Percentiles rank a stretch among this genome's conserved stretches.
These are phyloP conservation scores for Sciurus vulgaris DNA, from an alignment of 2,797 vertebrate genomes.

Conservation along the genomic window DNA sequence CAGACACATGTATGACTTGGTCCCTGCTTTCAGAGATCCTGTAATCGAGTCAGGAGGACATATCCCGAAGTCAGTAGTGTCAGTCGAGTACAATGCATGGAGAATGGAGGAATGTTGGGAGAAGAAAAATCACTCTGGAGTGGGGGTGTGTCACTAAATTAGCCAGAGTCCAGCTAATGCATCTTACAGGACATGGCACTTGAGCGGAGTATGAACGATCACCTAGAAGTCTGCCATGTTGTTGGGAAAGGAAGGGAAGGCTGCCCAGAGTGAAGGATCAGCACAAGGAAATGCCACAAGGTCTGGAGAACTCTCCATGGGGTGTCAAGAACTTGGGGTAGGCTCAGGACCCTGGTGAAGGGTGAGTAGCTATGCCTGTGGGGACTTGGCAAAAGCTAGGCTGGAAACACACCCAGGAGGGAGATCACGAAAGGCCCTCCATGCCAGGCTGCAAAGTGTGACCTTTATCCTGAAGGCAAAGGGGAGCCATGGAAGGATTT, in stretches of 20 bases:
- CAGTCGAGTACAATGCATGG: neutral
- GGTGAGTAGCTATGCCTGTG: rapidly evolving
- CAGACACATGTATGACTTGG: neutral
- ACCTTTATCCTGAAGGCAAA: conserved; percentile 34
- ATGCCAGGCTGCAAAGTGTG: neutral
- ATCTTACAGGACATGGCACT: neutral
- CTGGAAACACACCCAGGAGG: neutral
- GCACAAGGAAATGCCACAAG: neutral
- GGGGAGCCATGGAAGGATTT: conserved; percentile 26
- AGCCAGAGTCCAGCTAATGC: neutral
- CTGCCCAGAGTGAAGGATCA: neutral
- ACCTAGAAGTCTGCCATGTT: neutral
- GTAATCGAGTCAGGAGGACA: neutral
- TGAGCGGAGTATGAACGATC: neutral
- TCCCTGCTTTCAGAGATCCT: neutral
- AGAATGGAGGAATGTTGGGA: neutral
- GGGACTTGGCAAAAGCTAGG: neutral
- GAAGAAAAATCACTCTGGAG: neutral
- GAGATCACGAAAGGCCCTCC: neutral
- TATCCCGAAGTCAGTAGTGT: neutral
- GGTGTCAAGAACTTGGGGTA: neutral
- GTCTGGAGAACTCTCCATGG: neutral
- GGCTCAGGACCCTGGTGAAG: neutral
- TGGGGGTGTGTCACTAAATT: neutral
- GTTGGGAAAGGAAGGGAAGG: neutral